Percentiles rank a stretch among this genome's conserved stretches.
phyloP scores from a whole-genome alignment of 2,888 invertebrate species.

The Merodon equestris region DNA sequence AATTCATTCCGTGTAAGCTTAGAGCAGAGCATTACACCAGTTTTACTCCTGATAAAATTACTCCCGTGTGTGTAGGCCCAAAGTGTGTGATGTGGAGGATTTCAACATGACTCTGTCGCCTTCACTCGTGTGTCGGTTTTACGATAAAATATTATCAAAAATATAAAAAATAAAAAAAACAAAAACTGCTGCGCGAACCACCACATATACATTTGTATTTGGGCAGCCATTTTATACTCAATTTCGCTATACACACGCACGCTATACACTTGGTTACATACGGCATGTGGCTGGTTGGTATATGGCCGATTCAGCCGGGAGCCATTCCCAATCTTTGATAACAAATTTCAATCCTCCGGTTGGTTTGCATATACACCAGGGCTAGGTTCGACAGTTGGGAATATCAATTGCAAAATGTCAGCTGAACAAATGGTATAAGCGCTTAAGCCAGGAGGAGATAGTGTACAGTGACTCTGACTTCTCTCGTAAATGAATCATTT shows the following conservation, averaged over 20 bases:
- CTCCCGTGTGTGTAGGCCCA: too few species aligned
- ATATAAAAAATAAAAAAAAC: too few species aligned
- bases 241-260: constrained; percentile 46
- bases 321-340: constrained; percentile 59
- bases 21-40: too few species aligned
- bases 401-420: constrained; percentile 29
- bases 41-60: too few species aligned
- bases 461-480: too few species aligned
- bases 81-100: constrained; percentile 10
- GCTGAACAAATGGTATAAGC: constrained; percentile 28
- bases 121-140: constrained; percentile 19
- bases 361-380: constrained; percentile 23
- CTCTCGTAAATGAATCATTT: constrained; percentile 58
- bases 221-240: constrained; percentile 63
- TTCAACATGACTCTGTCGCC: constrained; percentile 34
- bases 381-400: constrained; percentile 26
- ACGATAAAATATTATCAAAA: background rate
- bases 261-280: too few species aligned
- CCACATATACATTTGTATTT: constrained; percentile 37
- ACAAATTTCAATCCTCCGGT: constrained; percentile 41
- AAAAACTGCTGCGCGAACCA: constrained; percentile 57
- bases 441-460: constrained; percentile 20
- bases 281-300: background rate
- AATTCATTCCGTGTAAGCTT: too few species aligned
- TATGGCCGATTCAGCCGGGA: constrained; percentile 24